Conservation (phyloP, 2,888 invertebrate species). For the Euclidia mi region DNA sequence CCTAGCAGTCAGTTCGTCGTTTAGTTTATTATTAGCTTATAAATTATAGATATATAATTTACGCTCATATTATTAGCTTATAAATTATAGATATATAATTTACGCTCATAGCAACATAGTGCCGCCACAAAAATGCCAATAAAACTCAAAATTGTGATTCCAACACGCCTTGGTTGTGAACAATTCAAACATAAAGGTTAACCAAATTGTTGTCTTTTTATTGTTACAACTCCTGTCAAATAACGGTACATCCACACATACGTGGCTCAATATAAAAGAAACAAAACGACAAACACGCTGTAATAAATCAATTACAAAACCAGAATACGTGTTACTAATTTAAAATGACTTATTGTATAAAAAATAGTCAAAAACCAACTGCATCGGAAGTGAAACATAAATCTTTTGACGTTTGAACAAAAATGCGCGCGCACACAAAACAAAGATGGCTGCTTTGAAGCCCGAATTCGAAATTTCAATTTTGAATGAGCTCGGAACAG, state of each 20-base stretch:
- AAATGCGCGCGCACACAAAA: conserved; percentile 60
- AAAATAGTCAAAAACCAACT: conserved; percentile 56
- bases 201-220: not conserved
- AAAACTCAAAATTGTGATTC: no score
- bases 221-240: not conserved
- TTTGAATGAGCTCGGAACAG: conserved; percentile 53
- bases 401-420: conserved; percentile 70
- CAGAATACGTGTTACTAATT: conserved; percentile 53
- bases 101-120: no score
- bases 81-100: no score
- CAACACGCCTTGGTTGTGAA: no score
- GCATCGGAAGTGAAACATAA: conserved; percentile 74
- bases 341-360: conserved; percentile 50
- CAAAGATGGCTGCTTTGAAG: conserved; percentile 49
- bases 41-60: no score
- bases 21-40: no score
- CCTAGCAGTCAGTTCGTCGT: no score
- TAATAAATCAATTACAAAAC: conserved; percentile 50
- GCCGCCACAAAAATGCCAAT: no score
- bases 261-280: conserved; percentile 15
- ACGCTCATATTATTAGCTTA: no score
- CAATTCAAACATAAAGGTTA: no score
- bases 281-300: conserved; percentile 15
- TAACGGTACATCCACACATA: not conserved
- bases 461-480: conserved; percentile 25